A percentile compares a stretch with the other conserved stretches of the same genome.
phyloP scores from a whole-genome alignment of 1,140 invertebrate genomes.

The Saxidomus purpurata region DNA sequence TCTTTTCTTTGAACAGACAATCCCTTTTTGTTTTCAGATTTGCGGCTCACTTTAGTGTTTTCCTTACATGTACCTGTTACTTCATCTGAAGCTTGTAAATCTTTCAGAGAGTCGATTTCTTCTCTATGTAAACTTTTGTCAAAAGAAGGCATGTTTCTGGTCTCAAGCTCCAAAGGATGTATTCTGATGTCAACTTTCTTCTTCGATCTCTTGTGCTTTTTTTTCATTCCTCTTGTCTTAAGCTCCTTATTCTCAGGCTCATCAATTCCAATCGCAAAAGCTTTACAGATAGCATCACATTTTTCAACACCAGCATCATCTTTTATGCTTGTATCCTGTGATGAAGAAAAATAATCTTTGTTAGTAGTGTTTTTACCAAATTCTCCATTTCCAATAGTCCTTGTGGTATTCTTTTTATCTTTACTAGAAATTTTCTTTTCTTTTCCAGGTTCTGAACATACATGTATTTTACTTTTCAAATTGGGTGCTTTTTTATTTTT shows the following conservation, averaged over 20 bases:
- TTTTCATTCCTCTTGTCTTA: background rate
- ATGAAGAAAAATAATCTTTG: background rate
- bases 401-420: too few species aligned
- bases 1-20: too few species aligned
- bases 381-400: too few species aligned
- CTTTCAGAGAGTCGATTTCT: too few species aligned
- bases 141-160: too few species aligned
- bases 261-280: background rate
- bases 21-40: too few species aligned
- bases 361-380: too few species aligned
- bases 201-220: background rate
- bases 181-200: background rate
- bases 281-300: background rate
- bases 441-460: background rate
- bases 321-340: background rate
- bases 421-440: background rate
- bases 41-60: too few species aligned
- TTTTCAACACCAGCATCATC: background rate
- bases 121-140: too few species aligned
- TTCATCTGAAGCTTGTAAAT: too few species aligned
- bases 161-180: background rate
- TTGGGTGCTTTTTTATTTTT: background rate
- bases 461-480: too few species aligned
- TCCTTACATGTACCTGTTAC: too few species aligned
- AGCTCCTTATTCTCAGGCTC: background rate